phyloP scores from a whole-genome alignment of 2,797 vertebrate species.

The Kryptopterus vitreolus region DNA sequence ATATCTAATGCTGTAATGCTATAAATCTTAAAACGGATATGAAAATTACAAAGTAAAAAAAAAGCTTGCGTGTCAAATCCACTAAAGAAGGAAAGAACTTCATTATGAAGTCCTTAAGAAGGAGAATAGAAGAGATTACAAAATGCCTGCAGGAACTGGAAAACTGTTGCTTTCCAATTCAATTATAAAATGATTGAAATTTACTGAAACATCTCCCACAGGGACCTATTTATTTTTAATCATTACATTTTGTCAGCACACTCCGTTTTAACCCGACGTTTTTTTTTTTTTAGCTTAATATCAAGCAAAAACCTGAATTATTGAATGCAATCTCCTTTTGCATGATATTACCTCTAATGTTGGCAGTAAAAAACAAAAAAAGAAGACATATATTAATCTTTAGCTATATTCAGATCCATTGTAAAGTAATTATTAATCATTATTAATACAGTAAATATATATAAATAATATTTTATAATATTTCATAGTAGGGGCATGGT shows the following conservation, averaged over 20 bases:
- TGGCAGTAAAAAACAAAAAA: neutral
- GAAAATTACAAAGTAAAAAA: too few relatives aligned
- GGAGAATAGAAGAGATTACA: neutral
- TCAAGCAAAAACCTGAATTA: neutral
- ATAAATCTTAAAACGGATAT: neutral
- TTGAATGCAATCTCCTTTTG: neutral
- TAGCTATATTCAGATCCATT: too few relatives aligned
- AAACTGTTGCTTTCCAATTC: neutral
- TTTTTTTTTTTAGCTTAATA: neutral
- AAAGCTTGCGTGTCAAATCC: neutral
- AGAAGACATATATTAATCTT: too few relatives aligned
- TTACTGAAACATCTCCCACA: neutral
- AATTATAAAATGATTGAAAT: neutral
- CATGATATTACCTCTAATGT: neutral
- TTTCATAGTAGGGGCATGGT: too few relatives aligned
- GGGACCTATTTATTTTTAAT: neutral
- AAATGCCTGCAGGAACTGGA: neutral
- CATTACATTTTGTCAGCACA: neutral
- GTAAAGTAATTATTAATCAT: too few relatives aligned
- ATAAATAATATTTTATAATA: too few relatives aligned
- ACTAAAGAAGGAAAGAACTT: neutral
- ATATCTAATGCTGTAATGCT: neutral
- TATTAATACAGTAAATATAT: too few relatives aligned
- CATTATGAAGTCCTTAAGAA: neutral
- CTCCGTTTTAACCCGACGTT: too few relatives aligned